Base-by-base conservation (phyloP, 2,113 vertebrate genomes). In the Eclectus roratus region DNA sequence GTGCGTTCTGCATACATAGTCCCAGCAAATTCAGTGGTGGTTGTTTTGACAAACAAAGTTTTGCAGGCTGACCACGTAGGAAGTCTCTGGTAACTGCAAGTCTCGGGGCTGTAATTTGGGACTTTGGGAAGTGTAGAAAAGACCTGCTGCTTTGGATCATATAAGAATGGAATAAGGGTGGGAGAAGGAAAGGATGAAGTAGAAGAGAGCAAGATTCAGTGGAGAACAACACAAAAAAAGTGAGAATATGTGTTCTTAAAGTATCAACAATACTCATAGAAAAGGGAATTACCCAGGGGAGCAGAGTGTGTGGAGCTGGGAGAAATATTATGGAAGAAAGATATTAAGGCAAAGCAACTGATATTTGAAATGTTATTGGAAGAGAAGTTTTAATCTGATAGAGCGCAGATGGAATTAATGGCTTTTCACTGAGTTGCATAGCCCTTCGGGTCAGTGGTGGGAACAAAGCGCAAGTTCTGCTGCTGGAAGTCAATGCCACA, bases 241-340 rank as follows among this genome's bases (percentile, higher is more conserved):
- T 0, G 15, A 89, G 60, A 63, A 1, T 29, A 13, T 43, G 39
- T 77, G 55, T 44, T 95, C 47, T 65, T 71, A 76, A 68, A 91
- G 71, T 94, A 91, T 94, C 80, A 94, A 79, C 78, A 81, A 58
- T 49, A 60, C 29, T 6, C 53, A 61, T 11, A 66, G 88, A 60
- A 84, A 80, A 94, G 28, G 33, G 82, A 95, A 94, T 86, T 82
- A 81, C 83, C 89, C 94, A 29, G 10, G 85, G 88, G 78, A 96
- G 46, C 0, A 0, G 41, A 55, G 33, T 20, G 16, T 52, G 47
- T 31, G n/a, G n/a, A 94, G 82, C 73, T 20, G 53, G 29, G 58
- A 96, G 70, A 93, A 96, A 86, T 68, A 27, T 81, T 91, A 72
- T 56, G 63, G 74, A 94, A 95, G 79, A 73, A 95, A 96, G 82